phyloP scores from a whole-genome alignment of 2,888 invertebrate genomes.

The Empis stercorea region DNA sequence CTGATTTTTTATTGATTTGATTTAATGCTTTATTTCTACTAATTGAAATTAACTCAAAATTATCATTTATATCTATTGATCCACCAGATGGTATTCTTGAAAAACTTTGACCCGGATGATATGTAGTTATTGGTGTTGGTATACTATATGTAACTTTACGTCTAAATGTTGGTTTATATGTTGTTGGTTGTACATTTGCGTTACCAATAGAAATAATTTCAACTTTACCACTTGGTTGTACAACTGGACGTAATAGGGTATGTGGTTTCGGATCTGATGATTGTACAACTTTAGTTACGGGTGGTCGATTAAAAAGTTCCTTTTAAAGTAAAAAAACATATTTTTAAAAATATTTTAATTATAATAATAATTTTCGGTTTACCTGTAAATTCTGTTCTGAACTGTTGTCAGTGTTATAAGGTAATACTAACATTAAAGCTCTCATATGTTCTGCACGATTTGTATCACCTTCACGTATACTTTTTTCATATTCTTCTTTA shows the following conservation, averaged over 20 bases:
- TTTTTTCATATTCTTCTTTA: constrained; percentile 33
- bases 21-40: constrained; percentile 9
- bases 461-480: constrained; percentile 30
- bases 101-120: constrained; percentile 14
- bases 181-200: constrained; percentile 33
- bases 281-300: constrained; percentile 30
- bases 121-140: constrained; percentile 14
- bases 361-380: neutral
- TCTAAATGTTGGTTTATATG: constrained; percentile 37
- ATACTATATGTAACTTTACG: constrained; percentile 14
- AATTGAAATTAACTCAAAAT: too few species aligned
- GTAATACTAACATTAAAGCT: constrained; percentile 34
- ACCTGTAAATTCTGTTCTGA: constrained; percentile 31
- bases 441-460: constrained; percentile 34
- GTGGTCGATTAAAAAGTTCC: constrained; percentile 33
- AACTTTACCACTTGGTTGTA: constrained; percentile 20
- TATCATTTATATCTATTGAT: too few species aligned
- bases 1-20: neutral
- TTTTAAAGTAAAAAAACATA: constrained; percentile 9
- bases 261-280: constrained; percentile 27
- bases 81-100: neutral
- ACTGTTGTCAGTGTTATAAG: constrained; percentile 33
- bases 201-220: constrained; percentile 20
- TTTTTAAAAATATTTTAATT: neutral
- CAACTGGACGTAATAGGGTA: constrained; percentile 26